phyloP scores from a whole-genome alignment of 2,113 vertebrate genomes.

The Benitochromis conjunctus region DNA sequence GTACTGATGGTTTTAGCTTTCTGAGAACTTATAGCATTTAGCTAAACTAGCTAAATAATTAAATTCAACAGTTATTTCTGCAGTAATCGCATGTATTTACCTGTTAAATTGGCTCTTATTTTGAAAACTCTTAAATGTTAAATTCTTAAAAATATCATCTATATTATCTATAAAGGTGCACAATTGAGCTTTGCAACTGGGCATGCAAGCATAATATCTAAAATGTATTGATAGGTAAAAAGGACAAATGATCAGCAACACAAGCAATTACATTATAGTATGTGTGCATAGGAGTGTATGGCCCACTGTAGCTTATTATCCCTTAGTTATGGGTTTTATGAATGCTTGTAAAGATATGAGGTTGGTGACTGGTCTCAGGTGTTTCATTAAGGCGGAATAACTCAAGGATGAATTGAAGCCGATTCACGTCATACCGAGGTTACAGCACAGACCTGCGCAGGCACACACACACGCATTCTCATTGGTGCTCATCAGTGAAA shows the following conservation, averaged over 20 bases:
- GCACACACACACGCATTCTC: neutral
- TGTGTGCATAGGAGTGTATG: neutral
- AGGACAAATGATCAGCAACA: neutral
- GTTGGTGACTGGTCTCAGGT: constrained; percentile 26
- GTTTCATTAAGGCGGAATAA: constrained; percentile 44
- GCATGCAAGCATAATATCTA: neutral
- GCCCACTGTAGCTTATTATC: neutral
- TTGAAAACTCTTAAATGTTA: neutral
- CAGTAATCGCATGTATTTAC: accelerated
- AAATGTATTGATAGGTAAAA: neutral
- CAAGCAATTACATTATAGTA: neutral
- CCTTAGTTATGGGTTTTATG: neutral
- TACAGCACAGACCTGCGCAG: neutral
- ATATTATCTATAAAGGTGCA: neutral
- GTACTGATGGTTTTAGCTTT: neutral
- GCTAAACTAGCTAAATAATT: neutral
- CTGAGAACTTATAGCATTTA: neutral
- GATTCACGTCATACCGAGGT: neutral
- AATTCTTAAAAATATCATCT: neutral
- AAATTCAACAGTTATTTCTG: neutral
- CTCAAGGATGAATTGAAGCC: neutral
- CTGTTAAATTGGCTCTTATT: neutral
- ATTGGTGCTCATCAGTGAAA: neutral
- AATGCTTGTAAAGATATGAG: neutral
- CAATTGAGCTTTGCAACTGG: neutral